Evolutionary conservation across 1,140 invertebrate genomes (phyloP).

Genomic region (Eumaeus atala): DNA sequence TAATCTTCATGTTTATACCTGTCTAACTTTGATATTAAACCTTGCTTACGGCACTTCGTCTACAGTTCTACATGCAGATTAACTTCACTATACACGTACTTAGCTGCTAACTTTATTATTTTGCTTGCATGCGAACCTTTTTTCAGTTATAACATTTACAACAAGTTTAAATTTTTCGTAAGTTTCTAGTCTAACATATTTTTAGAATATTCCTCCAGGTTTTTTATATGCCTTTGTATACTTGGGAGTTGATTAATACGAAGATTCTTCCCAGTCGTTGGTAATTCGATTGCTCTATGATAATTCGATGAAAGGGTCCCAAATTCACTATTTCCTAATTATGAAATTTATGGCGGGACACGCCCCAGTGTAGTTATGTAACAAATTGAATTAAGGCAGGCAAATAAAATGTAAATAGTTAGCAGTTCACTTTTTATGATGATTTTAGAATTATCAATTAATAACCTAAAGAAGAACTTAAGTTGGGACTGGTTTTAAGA

Average conservation of each 20-base stretch:
- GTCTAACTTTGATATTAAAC: slow-evolving; percentile 12
- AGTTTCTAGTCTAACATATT: neutral
- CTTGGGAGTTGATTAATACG: slow-evolving; percentile 15
- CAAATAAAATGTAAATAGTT: no score
- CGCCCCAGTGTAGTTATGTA: slow-evolving; percentile 19
- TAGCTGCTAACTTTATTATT: neutral
- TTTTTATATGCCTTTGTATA: no score
- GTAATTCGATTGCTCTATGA: slow-evolving; percentile 38
- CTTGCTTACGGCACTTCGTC: slow-evolving; percentile 4
- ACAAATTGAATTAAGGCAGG: slow-evolving; percentile 2
- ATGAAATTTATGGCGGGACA: slow-evolving; percentile 32
- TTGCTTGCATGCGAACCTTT: no score
- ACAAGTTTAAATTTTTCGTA: neutral
- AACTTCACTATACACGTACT: slow-evolving; percentile 4
- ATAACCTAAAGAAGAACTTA: no score
- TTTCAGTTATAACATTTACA: neutral
- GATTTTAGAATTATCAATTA: no score
- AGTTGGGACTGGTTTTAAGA: no score
- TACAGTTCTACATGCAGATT: slow-evolving; percentile 6
- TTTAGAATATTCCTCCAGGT: slow-evolving; percentile 2
- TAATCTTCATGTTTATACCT: slow-evolving; percentile 15
- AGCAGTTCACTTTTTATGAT: no score
- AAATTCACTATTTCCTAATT: slow-evolving; percentile 67
- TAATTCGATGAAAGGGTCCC: slow-evolving; percentile 49
- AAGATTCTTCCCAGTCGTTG: slow-evolving; percentile 21